phyloP scores from a whole-genome alignment of 2,113 vertebrate species.

The Ahaetulla prasina region DNA sequence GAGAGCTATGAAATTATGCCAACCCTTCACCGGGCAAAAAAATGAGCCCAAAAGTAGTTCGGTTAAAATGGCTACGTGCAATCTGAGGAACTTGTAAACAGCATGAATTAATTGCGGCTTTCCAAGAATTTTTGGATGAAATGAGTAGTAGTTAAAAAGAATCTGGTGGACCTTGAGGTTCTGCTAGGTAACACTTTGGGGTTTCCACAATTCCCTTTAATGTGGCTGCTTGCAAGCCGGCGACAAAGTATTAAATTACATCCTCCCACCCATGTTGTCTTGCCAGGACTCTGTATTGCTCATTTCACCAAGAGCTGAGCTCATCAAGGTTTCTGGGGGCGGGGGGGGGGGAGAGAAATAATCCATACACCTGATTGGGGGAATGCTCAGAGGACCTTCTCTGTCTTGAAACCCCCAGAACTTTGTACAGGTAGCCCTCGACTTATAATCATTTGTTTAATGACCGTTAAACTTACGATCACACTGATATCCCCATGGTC shows the following conservation, averaged over 20 bases:
- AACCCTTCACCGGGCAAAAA: constrained; percentile 35
- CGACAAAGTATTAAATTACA: constrained; percentile 63
- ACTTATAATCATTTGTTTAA: neutral
- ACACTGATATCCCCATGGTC: neutral
- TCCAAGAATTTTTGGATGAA: constrained; percentile 47
- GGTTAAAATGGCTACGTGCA: constrained; percentile 38
- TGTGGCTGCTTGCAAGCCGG: constrained; percentile 51
- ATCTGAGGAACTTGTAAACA: constrained; percentile 58
- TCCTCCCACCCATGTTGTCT: constrained; percentile 46
- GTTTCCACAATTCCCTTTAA: constrained; percentile 56
- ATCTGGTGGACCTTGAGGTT: constrained; percentile 50
- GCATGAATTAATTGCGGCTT: constrained; percentile 50
- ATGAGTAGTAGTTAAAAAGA: constrained; percentile 58
- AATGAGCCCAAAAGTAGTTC: constrained; percentile 33
- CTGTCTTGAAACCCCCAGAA: neutral
- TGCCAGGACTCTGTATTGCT: constrained; percentile 30
- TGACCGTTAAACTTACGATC: neutral
- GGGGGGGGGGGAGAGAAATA: neutral
- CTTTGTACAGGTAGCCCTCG: neutral
- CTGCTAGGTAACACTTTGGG: constrained; percentile 58
- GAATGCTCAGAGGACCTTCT: neutral
- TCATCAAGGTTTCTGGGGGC: neutral
- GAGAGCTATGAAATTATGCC: constrained; percentile 5
- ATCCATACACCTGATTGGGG: neutral
- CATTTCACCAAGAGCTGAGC: neutral